phyloP scores from a whole-genome alignment of 2,797 vertebrate species.

The Hipposideros larvatus region DNA sequence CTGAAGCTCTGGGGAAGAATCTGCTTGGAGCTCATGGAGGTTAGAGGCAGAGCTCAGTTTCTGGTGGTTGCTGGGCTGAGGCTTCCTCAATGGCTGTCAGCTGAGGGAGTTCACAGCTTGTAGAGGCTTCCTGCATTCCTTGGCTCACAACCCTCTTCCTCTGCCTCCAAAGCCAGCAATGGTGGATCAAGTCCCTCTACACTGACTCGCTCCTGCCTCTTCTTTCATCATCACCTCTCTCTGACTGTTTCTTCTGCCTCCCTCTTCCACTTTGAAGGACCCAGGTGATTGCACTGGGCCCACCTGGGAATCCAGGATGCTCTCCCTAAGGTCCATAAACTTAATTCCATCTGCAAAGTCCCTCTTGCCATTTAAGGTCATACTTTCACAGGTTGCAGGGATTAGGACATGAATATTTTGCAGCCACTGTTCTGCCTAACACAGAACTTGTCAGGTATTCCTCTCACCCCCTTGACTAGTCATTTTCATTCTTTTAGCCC shows the following conservation, averaged over 20 bases:
- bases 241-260: background rate
- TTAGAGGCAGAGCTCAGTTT: background rate
- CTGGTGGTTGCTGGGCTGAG: background rate
- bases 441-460: slow-evolving; percentile 11
- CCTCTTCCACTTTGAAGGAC: background rate
- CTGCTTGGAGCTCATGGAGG: background rate
- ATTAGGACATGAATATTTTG: background rate
- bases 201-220: background rate
- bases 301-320: background rate
- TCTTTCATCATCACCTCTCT: background rate
- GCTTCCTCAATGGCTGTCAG: background rate
- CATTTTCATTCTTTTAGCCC: slow-evolving; percentile 17
- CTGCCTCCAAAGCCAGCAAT: background rate
- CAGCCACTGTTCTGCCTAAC: background rate
- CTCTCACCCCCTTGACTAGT: background rate
- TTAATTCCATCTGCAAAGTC: slow-evolving; percentile 47
- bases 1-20: background rate
- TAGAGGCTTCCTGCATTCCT: background rate
- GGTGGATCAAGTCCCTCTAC: background rate
- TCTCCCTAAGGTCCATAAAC: background rate
- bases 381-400: background rate
- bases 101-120: background rate
- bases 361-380: slow-evolving; percentile 5
- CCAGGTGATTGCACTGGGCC: background rate
- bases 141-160: background rate